Base-by-base conservation (phyloP, 2,113 vertebrate genomes). In the Alaudala cheleensis region DNA sequence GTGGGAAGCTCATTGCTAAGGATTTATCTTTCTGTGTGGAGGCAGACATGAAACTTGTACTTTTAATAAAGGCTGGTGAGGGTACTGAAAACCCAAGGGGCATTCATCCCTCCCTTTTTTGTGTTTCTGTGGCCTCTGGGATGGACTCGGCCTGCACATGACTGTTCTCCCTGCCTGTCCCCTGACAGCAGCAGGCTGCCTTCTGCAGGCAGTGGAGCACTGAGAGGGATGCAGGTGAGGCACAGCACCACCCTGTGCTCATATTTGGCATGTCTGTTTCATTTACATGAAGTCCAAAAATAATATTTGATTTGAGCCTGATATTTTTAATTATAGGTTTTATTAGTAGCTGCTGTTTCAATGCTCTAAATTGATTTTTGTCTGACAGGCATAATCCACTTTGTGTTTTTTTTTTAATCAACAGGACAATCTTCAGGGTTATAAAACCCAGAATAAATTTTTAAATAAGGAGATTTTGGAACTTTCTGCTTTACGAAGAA, bases 381-480 rank as follows among this genome's bases (percentile, higher is more conserved):
- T 81, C 64, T 92, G 71, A 34, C 45, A 81, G 47, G 8, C 26
- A 12, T 60, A 93, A 85, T 44, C 25, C 16, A 26, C 33, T 88
- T 70, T 58, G 10, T 4, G 24, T 31, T 31, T 31, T 23, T 61
- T 86, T 58, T 57, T 79, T 67, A 20, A 51, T 84, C 37, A 79
- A 92, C 97, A 99, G 99, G 99, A 99, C 96, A 98, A 97, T 92
- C 98, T 99, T 73, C 98, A 99, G 81, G 99, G 99, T 49, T 99
- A 99, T 95, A 99, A 99, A 96, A 98, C 98, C 56, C 99, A 99
- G 97, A 99, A 99, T 96, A 99, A 98, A 84, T 99, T 99, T 94
- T 98, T 99, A 65, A 99, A 99, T 97, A 99, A 99, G 97, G 99
- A 99, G 94, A 99, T 99, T 93, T 96, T 99, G 97, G 99, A 99